A percentile compares a stretch with the other conserved stretches of the same genome.
Conservation (phyloP, 2,888 invertebrate species). For the Platerodrilus igneus region DNA sequence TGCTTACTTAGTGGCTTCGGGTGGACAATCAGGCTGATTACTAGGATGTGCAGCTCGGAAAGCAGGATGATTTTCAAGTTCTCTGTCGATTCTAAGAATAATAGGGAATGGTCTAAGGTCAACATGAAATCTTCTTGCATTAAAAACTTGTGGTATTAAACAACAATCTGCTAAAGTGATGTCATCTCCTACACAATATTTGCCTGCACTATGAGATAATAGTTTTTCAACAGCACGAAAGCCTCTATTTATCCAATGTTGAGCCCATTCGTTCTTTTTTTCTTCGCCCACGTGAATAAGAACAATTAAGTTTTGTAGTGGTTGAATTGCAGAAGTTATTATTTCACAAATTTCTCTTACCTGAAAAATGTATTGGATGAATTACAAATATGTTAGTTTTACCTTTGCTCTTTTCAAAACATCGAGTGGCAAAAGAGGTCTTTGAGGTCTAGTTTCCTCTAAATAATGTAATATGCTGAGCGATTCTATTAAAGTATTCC, state of each 20-base stretch:
- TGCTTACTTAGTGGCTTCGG: conserved; percentile 72
- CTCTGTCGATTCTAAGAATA: conserved; percentile 80
- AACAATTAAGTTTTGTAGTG: conserved; percentile 88
- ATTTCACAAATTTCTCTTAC: conserved; percentile 83
- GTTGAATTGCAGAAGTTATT: conserved; percentile 93
- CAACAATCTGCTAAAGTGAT: conserved; percentile 93
- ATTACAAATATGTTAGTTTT: conserved; percentile 6
- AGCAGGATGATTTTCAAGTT: conserved; percentile 81
- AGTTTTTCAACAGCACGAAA: conserved; percentile 87
- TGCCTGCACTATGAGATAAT: conserved; percentile 77
- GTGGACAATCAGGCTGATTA: conserved; percentile 92
- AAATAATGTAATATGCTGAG: conserved; percentile 91
- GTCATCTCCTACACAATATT: conserved; percentile 90
- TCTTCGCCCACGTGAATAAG: conserved; percentile 83
- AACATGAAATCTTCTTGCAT: conserved; percentile 90
- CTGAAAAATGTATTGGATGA: conserved; percentile 34
- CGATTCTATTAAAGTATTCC: conserved; percentile 67
- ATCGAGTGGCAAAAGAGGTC: conserved; percentile 84
- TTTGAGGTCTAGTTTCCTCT: conserved; percentile 86
- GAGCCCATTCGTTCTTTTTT: conserved; percentile 88
- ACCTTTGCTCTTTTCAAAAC: conserved; percentile 86
- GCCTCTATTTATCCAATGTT: conserved; percentile 87
- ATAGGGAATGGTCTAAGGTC: conserved; percentile 86
- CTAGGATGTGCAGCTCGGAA: conserved; percentile 89
- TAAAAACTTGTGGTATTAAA: conserved; percentile 91